Evolutionary conservation across 2,888 invertebrate genomes (phyloP), one percentile per base, ranked within the genome.

Genomic region (Phyllotreta cruciferae): DNA sequence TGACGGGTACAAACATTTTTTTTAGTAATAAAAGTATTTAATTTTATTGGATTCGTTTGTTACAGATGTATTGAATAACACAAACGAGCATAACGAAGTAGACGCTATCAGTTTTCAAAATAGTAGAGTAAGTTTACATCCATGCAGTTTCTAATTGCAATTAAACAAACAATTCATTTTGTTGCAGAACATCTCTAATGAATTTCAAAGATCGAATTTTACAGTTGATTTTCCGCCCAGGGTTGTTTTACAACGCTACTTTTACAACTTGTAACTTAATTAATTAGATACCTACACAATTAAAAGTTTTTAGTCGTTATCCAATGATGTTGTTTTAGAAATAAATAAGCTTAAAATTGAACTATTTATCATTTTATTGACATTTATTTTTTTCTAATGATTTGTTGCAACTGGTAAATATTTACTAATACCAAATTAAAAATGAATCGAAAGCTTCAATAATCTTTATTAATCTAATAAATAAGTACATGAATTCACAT

Each of bases 401-500:
- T n/a, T n/a, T n/a, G n/a, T n/a, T n/a, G n/a, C n/a, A n/a, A n/a
- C n/a, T n/a, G n/a, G n/a, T n/a, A n/a, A n/a, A n/a, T n/a, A n/a
- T n/a, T n/a, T n/a, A n/a, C n/a, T n/a, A n/a, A n/a, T n/a, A n/a
- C n/a, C n/a, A n/a, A n/a, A n/a, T 34, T 10, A 50, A 41, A 60
- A 52, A 11, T 38, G 44, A 44, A 55, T 13, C 4, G 49, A 45
- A 64, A 64, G 60, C 64, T 45, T 64, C 47, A 61, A 56, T 57
- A 61, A 52, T 57, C 42, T 60, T 60, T 64, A 60, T 60, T 60
- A 13, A 39, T 54, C 57, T 64, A 56, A 24, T 53, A 61, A 37
- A 37, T 45, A 61, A 47, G 53, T 65, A 66, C 66, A 66, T 65
- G 53, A 65, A 62, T 67, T 56, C 63, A 67, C 67, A 67, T 53